Conservation (phyloP, 2,113 vertebrate species). For the Cervus canadensis region DNA sequence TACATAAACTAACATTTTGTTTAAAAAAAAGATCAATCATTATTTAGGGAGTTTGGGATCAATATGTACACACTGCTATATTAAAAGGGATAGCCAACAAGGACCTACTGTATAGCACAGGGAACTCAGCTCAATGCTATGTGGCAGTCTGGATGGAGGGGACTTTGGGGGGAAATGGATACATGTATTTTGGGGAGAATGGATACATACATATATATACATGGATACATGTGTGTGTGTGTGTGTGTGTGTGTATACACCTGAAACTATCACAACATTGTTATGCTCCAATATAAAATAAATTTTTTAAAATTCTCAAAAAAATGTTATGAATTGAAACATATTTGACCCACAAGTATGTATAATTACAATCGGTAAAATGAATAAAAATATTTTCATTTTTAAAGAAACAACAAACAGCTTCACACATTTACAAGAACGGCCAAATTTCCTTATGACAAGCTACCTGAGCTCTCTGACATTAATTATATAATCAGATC, state of each 20-base stretch:
- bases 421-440: neutral
- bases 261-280: neutral
- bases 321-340: neutral
- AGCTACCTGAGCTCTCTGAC: neutral
- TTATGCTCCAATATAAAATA: neutral
- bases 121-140: neutral
- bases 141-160: neutral
- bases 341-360: neutral
- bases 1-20: neutral
- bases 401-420: neutral
- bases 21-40: neutral
- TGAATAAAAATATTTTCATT: neutral
- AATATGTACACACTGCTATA: neutral
- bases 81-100: neutral
- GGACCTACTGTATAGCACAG: neutral
- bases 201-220: neutral
- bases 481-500: conserved; percentile 19
- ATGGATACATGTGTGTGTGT: no score
- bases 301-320: neutral
- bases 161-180: neutral
- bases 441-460: neutral
- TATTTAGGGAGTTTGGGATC: neutral
- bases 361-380: neutral
- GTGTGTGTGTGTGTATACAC: neutral
- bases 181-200: neutral